Evolutionary conservation across 2,113 vertebrate genomes (phyloP), one percentile per base, ranked within the genome.

Genomic region (Phyllostomus hastatus): DNA sequence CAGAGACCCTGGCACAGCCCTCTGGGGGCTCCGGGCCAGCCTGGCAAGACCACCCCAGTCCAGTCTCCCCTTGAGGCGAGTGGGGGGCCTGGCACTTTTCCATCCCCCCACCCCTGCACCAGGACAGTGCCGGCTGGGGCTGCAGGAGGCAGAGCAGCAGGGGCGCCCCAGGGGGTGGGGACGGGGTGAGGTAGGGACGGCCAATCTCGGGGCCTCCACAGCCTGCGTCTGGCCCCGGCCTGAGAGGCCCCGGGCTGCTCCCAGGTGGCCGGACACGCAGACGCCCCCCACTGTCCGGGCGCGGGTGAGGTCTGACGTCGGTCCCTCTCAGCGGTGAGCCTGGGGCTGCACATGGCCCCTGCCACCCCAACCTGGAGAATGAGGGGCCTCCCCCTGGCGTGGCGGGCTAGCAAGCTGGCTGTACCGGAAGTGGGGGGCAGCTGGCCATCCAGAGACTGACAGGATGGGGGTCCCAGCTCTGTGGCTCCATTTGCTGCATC

Each of bases 261-360:
- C 52, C 54, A 7, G 43, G 57, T 9, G 24, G 16, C 57, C 64
- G 72, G 64, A 50, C 33, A 35, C 19, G 41, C 10, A 61, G 38
- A 24, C 1, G 0, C 8, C 9, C 3, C 20, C 19, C 26, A 0
- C 3, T 4, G 12, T 1, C 43, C 41, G 35, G 33, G 41, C 0
- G 1, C 85, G 46, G 12, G 24, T 35, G 78, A 4, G 5, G 2
- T 3, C 61, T 79, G 31, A 26, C 1, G 57, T 24, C 9, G 0
- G 7, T 1, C 41, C 28, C 59, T 54, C 17, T 41, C 22, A 1
- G 11, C 38, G 0, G 16, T 1, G 12, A 82, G 43, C 35, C 48
- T 24, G 28, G 41, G 16, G 19, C 87, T 2, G 10, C 15, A 15
- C 5, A 0, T 0, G 1, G 61, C 0, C 5, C 22, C 26, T 4